Base-by-base conservation (phyloP, 2,797 vertebrate species). In the Aselliscus stoliczkanus region DNA sequence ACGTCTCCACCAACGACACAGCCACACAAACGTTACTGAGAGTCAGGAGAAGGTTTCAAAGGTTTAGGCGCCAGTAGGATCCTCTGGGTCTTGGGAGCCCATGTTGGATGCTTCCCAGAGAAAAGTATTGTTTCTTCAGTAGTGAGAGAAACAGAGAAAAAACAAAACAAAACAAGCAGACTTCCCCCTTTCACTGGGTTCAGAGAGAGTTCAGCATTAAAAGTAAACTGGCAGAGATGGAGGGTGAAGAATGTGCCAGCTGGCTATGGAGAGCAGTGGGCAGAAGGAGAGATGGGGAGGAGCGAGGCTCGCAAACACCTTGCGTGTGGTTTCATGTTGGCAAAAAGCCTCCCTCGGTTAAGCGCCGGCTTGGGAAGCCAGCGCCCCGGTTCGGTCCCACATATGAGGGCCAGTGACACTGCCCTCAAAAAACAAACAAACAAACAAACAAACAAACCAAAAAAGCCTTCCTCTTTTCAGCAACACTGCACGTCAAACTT, bases 1-100 rank as follows among this genome's bases (percentile, higher is more conserved):
- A 13, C 0, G 0, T 9, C 50, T 62, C 52, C 4, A 7, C 1
- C 0, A 0, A 23, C 27, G 20, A 27, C 37, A 23, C 11, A 54
- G 81, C 20, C 13, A 15, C 15, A 2, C 12, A 47, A 2, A 4
- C 14, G 0, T 17, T 3, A 39, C 54, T 47, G 67, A 37, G 80
- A 34, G 29, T 34, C 4, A 62, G 39, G 60, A 21, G 58, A 42
- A 31, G 42, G 5, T 0, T 0, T 37, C 13, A 20, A 25, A 31
- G 37, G 7, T 25, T n/a, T 20, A 21, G 31, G 21, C n/a, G 5
- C 47, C 10, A 2, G 5, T 8, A 39, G 47, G 20, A 21, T 34
- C 87, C 15, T 17, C 18, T 50, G 31, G 29, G 31, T 34, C 50
- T 42, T 27, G 39, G n/a, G 9, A 18, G 9, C 34, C 60, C 70